A percentile compares a stretch with the other conserved stretches of the same genome.
These are phyloP conservation scores for Pseudomyrmex pallidus DNA, from an alignment of 1,140 invertebrate genomes.

Conservation along the genomic window DNA sequence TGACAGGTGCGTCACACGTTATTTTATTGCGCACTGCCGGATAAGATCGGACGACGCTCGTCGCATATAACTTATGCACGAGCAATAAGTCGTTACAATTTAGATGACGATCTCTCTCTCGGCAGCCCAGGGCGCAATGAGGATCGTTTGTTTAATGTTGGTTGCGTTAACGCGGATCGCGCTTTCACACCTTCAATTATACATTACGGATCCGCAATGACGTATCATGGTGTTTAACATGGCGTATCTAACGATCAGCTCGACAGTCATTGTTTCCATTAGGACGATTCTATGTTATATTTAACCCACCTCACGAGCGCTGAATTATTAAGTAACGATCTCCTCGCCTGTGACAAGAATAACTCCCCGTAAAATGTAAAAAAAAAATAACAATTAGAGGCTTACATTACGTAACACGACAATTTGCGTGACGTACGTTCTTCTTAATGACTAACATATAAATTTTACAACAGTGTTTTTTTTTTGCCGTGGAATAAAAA, in stretches of 20 bases:
- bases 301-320: conserved; percentile 15
- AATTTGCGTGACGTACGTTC: no score
- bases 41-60: conserved; percentile 68
- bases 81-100: conserved; percentile 57
- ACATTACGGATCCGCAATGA: not conserved
- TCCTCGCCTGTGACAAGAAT: not conserved
- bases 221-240: conserved; percentile 22
- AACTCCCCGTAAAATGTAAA: conserved; percentile 17
- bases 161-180: not conserved
- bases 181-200: conserved; percentile 61
- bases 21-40: conserved; percentile 57
- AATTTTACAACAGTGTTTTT: not conserved
- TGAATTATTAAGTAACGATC: conserved; percentile 25
- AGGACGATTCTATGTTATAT: conserved; percentile 1
- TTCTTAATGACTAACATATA: not conserved
- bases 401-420: no score
- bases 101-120: conserved; percentile 66
- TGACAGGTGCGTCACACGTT: conserved; percentile 70
- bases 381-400: not conserved
- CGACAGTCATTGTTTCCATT: conserved; percentile 16
- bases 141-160: conserved; percentile 44
- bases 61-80: conserved; percentile 61
- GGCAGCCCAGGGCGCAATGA: conserved; percentile 41
- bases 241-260: conserved; percentile 34
- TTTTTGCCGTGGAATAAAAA: not conserved